These are phyloP conservation scores for Hypomesus transpacificus DNA, from an alignment of 2,113 vertebrate genomes.

Conservation along the genomic window DNA sequence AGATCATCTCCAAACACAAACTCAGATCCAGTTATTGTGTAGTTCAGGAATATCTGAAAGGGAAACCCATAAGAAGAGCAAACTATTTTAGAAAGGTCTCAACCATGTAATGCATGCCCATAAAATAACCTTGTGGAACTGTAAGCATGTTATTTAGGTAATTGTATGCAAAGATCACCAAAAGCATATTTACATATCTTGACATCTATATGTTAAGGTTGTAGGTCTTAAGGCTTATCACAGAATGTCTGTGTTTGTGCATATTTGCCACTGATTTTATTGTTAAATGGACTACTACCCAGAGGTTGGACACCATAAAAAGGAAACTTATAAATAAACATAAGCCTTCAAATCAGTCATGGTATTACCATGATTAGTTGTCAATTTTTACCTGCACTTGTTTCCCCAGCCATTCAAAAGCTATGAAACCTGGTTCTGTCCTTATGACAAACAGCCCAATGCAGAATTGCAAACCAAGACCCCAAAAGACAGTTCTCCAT, in stretches of 20 bases:
- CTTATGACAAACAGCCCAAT: constrained; percentile 88
- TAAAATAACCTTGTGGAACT: too few species aligned
- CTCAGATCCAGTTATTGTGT: constrained; percentile 80
- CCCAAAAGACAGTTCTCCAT: constrained; percentile 86
- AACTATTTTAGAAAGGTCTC: neutral
- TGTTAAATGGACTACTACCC: constrained; percentile 2
- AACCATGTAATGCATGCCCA: too few species aligned
- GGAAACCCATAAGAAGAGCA: neutral
- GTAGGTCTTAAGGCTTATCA: neutral
- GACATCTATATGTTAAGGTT: neutral
- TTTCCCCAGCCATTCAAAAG: constrained; percentile 86
- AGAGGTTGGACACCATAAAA: constrained; percentile 25
- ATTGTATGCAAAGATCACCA: too few species aligned
- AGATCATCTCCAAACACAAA: constrained; percentile 87
- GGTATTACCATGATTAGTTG: neutral
- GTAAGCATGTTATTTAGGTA: too few species aligned
- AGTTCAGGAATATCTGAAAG: constrained; percentile 83
- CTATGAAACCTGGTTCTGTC: constrained; percentile 77
- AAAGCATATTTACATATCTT: neutral
- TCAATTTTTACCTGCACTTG: constrained; percentile 84
- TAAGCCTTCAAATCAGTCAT: neutral
- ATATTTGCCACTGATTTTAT: constrained; percentile 16
- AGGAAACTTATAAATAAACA: constrained; percentile 46
- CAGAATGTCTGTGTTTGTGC: neutral
- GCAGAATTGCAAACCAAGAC: constrained; percentile 85